phyloP scores from a whole-genome alignment of 2,113 vertebrate genomes.

The Siniperca chuatsi region DNA sequence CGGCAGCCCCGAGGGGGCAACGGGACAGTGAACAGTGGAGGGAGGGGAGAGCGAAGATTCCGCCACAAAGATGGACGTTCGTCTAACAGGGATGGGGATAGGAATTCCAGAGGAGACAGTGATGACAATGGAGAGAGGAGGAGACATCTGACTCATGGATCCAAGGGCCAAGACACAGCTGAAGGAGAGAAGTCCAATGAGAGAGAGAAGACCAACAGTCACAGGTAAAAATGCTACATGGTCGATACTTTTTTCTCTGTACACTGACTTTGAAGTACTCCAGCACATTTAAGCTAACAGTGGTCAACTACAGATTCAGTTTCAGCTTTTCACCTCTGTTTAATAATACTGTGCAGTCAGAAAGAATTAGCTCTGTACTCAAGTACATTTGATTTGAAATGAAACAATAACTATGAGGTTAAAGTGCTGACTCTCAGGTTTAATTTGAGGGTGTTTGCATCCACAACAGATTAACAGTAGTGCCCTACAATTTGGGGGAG shows the following conservation, averaged over 20 bases:
- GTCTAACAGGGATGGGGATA: slow-evolving; percentile 82
- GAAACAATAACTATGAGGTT: background rate
- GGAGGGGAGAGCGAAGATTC: slow-evolving; percentile 82
- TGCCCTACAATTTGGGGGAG: background rate
- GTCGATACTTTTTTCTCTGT: background rate
- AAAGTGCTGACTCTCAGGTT: background rate
- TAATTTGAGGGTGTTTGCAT: no score
- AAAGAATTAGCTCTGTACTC: background rate
- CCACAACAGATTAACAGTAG: no score
- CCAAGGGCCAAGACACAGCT: slow-evolving; percentile 73
- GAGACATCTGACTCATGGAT: slow-evolving; percentile 84
- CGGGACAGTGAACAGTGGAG: slow-evolving; percentile 71
- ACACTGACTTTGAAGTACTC: background rate
- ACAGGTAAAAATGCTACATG: slow-evolving; percentile 72
- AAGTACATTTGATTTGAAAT: background rate
- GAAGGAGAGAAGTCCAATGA: slow-evolving; percentile 86
- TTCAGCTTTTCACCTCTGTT: background rate
- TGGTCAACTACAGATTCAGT: background rate
- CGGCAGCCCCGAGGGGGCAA: slow-evolving; percentile 87
- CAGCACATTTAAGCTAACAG: background rate
- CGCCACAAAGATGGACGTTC: slow-evolving; percentile 86
- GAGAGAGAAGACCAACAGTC: slow-evolving; percentile 77
- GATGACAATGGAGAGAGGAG: slow-evolving; percentile 85
- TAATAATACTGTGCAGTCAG: background rate
- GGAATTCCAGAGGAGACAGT: slow-evolving; percentile 76